Evolutionary conservation across 1,140 invertebrate genomes (phyloP).

Genomic region (Atta colombica): DNA sequence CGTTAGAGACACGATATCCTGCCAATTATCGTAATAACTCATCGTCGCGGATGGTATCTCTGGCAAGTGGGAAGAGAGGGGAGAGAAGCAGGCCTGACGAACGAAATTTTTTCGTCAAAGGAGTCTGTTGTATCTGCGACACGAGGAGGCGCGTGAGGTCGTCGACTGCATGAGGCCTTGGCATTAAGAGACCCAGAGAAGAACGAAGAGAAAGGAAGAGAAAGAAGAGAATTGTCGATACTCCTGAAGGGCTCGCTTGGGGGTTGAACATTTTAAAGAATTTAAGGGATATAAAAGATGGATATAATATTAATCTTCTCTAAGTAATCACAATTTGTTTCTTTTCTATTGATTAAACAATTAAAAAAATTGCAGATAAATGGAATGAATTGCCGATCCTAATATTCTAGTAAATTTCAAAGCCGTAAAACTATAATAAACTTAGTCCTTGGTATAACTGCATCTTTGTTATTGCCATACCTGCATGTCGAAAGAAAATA

Average conservation of each 20-base stretch:
- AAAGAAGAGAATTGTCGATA: conserved; percentile 12
- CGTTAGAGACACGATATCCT: conserved; percentile 35
- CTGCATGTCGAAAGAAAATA: neutral
- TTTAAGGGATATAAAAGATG: conserved; percentile 69
- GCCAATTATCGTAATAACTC: conserved; percentile 61
- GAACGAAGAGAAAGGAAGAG: neutral
- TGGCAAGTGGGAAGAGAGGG: neutral
- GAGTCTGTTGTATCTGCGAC: conserved; percentile 15
- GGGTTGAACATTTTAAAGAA: conserved; percentile 20
- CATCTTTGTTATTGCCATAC: no score
- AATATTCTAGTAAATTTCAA: neutral
- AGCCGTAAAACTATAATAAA: conserved; percentile 72
- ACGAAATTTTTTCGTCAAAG: conserved; percentile 64
- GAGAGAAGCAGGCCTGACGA: neutral
- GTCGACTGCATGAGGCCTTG: conserved; percentile 17
- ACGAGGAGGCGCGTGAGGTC: conserved; percentile 17
- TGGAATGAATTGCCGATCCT: neutral
- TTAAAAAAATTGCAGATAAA: conserved; percentile 66
- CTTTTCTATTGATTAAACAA: conserved; percentile 42
- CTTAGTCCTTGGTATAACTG: no score
- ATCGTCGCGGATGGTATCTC: conserved; percentile 26
- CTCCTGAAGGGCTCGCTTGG: neutral
- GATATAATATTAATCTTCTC: conserved; percentile 82
- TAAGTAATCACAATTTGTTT: conserved; percentile 80
- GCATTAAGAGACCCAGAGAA: neutral